phyloP scores from a whole-genome alignment of 2,888 invertebrate species.

The Campaea margaritaria region DNA sequence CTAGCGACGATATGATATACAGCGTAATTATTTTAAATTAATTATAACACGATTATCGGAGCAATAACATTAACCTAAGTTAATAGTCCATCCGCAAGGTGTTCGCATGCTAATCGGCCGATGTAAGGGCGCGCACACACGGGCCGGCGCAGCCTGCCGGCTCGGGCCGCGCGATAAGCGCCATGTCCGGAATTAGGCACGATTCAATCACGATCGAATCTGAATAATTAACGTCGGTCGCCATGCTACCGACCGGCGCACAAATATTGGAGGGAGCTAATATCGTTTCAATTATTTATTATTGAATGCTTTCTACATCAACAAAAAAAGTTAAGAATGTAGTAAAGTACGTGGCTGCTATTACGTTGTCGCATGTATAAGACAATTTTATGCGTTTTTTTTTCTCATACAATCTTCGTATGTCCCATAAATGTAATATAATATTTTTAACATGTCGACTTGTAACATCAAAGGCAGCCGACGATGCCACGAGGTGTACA shows the following conservation, averaged over 20 bases:
- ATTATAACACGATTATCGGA: not conserved
- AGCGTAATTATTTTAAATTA: not conserved
- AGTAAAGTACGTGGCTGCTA: too few relatives aligned
- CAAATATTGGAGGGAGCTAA: not conserved
- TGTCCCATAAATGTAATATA: constrained; percentile 14
- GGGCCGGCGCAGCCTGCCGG: constrained; percentile 5
- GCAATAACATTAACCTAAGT: constrained; percentile 10
- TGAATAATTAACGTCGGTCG: constrained; percentile 12
- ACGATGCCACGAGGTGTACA: constrained; percentile 15
- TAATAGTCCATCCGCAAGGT: constrained; percentile 1
- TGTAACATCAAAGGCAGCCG: constrained; percentile 11
- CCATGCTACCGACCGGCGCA: not conserved
- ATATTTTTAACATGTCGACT: constrained; percentile 10
- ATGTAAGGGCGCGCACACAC: constrained; percentile 3
- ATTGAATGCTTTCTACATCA: too few relatives aligned
- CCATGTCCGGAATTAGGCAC: constrained; percentile 5
- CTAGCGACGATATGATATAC: not conserved
- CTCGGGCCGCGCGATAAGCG: constrained; percentile 11
- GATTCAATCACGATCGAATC: constrained; percentile 15
- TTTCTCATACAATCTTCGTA: constrained; percentile 14
- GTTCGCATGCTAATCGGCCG: constrained; percentile 15
- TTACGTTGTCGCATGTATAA: not conserved
- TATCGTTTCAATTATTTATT: too few relatives aligned
- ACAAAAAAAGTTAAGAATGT: too few relatives aligned
- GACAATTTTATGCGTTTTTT: not conserved